These are phyloP conservation scores for Heliangelus exortis DNA, from an alignment of 2,797 vertebrate species.

Conservation along the genomic window DNA sequence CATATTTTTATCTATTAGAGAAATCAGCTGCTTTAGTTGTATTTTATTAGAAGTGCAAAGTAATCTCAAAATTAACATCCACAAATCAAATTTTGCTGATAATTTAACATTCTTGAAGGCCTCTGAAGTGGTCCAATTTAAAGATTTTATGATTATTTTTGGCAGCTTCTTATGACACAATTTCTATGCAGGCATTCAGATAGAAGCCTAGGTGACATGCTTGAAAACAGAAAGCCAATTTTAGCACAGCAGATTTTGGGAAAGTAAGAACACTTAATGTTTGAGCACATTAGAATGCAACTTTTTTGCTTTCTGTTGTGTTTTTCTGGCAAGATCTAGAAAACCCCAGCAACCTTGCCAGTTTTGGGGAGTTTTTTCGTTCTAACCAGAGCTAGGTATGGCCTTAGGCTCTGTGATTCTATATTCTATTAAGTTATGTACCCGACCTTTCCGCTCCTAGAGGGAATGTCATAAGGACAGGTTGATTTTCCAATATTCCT, in stretches of 20 bases:
- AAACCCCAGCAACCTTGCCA: neutral
- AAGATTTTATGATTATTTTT: constrained; percentile 2
- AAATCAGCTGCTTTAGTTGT: neutral
- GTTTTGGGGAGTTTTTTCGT: neutral
- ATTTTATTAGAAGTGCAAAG: neutral
- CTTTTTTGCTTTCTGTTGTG: neutral
- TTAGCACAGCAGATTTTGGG: neutral
- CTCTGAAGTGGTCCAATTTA: neutral
- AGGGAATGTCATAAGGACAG: neutral
- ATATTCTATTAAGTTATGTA: no score
- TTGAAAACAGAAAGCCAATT: constrained; percentile 20
- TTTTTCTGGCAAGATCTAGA: neutral
- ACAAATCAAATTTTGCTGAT: neutral
- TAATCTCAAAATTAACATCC: neutral
- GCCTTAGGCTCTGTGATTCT: no score
- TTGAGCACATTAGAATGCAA: neutral
- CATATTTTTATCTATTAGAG: neutral
- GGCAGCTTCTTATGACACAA: neutral
- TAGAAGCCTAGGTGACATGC: neutral
- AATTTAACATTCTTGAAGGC: neutral
- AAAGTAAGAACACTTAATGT: neutral
- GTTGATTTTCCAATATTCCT: neutral
- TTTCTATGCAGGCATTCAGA: neutral
- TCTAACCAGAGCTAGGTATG: neutral
- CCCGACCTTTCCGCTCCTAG: neutral